Conservation (phyloP, 2,113 vertebrate genomes). For the Corydoras sp. region DNA sequence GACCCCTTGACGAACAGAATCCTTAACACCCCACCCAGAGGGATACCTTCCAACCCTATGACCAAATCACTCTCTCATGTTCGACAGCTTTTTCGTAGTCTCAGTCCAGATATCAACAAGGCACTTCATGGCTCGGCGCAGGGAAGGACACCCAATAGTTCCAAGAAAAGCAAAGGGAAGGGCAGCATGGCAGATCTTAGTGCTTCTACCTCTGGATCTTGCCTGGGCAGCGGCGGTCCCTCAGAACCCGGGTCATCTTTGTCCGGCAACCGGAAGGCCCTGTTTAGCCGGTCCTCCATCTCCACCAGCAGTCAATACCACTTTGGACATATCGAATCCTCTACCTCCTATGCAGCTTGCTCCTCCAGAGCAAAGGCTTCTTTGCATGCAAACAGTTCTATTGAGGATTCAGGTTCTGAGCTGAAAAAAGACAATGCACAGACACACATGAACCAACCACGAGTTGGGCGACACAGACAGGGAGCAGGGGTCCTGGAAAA, state of each 20-base stretch:
- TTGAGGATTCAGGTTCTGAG: constrained; percentile 13
- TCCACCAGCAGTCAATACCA: constrained; percentile 42
- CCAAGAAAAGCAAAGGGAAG: constrained; percentile 47
- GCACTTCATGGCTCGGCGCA: constrained; percentile 47
- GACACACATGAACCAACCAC: constrained; percentile 8
- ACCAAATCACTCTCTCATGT: constrained; percentile 53
- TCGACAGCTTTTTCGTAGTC: constrained; percentile 72
- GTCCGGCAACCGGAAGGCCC: constrained; percentile 37
- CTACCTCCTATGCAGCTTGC: constrained; percentile 36
- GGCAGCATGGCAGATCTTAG: constrained; percentile 48
- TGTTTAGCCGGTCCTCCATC: constrained; percentile 47
- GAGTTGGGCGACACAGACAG: constrained; percentile 25
- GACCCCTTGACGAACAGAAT: constrained; percentile 72
- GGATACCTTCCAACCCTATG: constrained; percentile 38
- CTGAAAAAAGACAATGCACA: constrained; percentile 8
- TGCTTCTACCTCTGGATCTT: constrained; percentile 46
- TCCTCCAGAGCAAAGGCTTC: constrained; percentile 20
- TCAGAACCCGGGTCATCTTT: constrained; percentile 47
- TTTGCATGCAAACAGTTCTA: constrained; percentile 13
- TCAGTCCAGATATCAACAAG: constrained; percentile 68
- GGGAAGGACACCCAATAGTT: constrained; percentile 39
- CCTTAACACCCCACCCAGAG: constrained; percentile 64
- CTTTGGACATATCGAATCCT: constrained; percentile 44
- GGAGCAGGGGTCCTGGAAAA: constrained; percentile 27
- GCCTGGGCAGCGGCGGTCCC: constrained; percentile 39